Percentiles rank a stretch among this genome's conserved stretches.
phyloP scores from a whole-genome alignment of 2,888 invertebrate genomes.

The Mellilla xanthometata region DNA sequence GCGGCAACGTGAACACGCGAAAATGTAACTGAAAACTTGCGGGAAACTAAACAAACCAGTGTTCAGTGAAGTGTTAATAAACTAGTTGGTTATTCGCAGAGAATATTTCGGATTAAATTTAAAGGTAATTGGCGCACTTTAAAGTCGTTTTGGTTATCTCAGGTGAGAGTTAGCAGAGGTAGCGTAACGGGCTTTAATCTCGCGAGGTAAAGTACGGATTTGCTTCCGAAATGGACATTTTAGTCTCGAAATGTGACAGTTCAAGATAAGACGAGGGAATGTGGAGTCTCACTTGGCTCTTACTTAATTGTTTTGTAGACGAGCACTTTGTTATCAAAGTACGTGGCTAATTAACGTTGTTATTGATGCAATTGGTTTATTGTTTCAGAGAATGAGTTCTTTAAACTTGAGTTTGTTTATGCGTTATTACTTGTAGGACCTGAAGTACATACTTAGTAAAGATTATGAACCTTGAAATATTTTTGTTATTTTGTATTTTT shows the following conservation, averaged over 20 bases:
- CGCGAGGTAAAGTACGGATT: slow-evolving; percentile 24
- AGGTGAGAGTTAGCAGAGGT: slow-evolving; percentile 11
- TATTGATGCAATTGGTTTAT: too few species aligned
- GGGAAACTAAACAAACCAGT: background rate
- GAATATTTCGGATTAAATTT: slow-evolving; percentile 35
- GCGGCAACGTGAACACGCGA: slow-evolving; percentile 1
- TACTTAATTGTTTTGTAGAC: background rate
- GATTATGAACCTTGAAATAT: too few species aligned
- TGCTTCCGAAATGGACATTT: slow-evolving; percentile 9
- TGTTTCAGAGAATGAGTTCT: too few species aligned
- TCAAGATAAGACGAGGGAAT: background rate
- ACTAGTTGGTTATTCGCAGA: slow-evolving; percentile 12
- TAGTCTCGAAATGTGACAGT: background rate
- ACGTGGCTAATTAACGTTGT: too few species aligned
- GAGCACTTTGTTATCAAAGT: background rate
- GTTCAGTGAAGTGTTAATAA: slow-evolving; percentile 25
- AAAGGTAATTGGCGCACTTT: slow-evolving; percentile 40
- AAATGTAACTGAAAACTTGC: slow-evolving; percentile 1
- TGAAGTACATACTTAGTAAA: too few species aligned
- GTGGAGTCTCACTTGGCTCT: background rate
- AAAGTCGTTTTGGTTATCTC: slow-evolving; percentile 21
- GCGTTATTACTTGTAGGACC: too few species aligned
- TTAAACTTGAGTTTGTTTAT: too few species aligned
- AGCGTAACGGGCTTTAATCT: slow-evolving; percentile 25
- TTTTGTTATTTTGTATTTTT: too few species aligned